phyloP scores from a whole-genome alignment of 1,140 invertebrate species.

The Zaprionus ghesquierei region DNA sequence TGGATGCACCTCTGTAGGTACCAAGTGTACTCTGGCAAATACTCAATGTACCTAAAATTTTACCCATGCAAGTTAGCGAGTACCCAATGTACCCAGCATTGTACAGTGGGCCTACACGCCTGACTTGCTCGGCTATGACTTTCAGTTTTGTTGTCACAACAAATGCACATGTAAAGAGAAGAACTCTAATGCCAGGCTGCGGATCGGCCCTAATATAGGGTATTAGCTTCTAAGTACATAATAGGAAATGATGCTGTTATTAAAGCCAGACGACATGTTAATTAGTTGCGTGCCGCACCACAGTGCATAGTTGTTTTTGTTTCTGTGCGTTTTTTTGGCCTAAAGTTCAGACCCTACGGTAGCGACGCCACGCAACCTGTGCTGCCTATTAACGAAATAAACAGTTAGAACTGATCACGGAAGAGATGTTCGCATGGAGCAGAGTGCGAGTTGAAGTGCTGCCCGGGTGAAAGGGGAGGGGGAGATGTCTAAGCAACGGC shows the following conservation, averaged over 20 bases:
- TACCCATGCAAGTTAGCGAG: neutral
- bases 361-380: slow-evolving; percentile 28
- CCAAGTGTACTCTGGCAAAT: neutral
- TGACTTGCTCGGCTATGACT: slow-evolving; percentile 28
- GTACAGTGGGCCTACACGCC: slow-evolving; percentile 1
- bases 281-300: slow-evolving; percentile 11
- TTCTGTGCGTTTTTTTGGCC: slow-evolving; percentile 1
- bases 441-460: neutral
- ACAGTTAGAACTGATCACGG: slow-evolving; percentile 39
- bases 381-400: neutral
- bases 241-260: slow-evolving; percentile 27
- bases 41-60: neutral
- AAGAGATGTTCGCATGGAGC: slow-evolving; percentile 6
- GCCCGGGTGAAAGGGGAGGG: neutral
- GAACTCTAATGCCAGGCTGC: slow-evolving; percentile 12
- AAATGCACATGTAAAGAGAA: neutral
- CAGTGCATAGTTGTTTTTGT: neutral
- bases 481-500: neutral
- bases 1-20: neutral
- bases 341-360: slow-evolving; percentile 6
- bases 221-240: slow-evolving; percentile 15
- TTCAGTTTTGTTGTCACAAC: neutral
- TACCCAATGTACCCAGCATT: neutral
- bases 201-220: slow-evolving; percentile 19
- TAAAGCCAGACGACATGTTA: slow-evolving; percentile 29